phyloP scores from a whole-genome alignment of 2,888 invertebrate genomes.

The Rambutsinella grinnellia region DNA sequence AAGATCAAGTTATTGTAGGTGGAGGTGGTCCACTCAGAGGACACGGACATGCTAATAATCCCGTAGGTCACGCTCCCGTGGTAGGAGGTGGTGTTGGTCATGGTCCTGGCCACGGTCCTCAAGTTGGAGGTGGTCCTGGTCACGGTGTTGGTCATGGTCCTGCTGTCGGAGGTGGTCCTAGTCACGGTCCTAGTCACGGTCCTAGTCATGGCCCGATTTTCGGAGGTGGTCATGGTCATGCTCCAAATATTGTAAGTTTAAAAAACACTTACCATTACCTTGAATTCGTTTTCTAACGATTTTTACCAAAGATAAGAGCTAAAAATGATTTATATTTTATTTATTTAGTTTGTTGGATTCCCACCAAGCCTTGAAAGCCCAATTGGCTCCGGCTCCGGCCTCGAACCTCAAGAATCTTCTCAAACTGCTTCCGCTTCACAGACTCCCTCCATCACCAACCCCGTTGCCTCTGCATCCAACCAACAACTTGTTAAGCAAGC shows the following conservation, averaged over 20 bases:
- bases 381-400: slow-evolving; percentile 11
- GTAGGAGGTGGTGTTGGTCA: neutral
- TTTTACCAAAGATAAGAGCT: too few relatives aligned
- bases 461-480: neutral
- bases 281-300: too few relatives aligned
- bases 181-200: neutral
- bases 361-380: neutral
- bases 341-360: neutral
- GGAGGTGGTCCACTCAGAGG: slow-evolving; percentile 18
- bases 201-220: too few relatives aligned
- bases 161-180: too few relatives aligned
- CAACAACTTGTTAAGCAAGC: neutral
- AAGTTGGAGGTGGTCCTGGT: too few relatives aligned
- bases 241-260: neutral
- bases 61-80: neutral
- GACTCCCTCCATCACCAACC: neutral
- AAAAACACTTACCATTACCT: too few relatives aligned
- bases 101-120: too few relatives aligned
- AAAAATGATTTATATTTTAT: too few relatives aligned
- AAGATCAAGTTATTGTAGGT: neutral
- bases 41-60: slow-evolving; percentile 17
- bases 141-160: too few relatives aligned
- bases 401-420: slow-evolving; percentile 15
- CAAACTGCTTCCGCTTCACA: neutral
- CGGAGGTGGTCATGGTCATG: too few relatives aligned